These are phyloP conservation scores for Cyprinodon tularosa DNA, from an alignment of 2,113 vertebrate genomes.

Conservation along the genomic window DNA sequence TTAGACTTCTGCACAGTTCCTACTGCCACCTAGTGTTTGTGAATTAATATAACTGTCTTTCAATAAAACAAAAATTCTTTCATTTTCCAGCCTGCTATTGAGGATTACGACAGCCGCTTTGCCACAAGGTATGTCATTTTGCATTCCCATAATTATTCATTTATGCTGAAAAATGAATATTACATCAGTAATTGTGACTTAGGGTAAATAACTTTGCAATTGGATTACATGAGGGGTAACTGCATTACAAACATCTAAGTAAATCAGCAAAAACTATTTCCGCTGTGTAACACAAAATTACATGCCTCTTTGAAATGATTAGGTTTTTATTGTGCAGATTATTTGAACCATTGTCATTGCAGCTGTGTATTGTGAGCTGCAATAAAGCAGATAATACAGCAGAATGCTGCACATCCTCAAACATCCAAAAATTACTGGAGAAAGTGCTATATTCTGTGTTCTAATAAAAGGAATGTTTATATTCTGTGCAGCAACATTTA, in stretches of 20 bases:
- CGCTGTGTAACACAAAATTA: neutral
- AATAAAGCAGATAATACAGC: neutral
- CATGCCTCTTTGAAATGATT: neutral
- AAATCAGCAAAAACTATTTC: neutral
- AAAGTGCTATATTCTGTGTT: no score
- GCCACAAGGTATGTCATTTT: conserved; percentile 91
- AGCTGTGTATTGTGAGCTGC: neutral
- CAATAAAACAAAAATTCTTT: conserved; percentile 2
- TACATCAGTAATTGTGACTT: neutral
- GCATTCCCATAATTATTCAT: conserved; percentile 10
- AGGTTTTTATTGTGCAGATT: neutral
- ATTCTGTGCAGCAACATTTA: neutral
- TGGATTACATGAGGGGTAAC: neutral
- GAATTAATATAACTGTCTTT: neutral
- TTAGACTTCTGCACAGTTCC: neutral
- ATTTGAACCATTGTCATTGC: neutral
- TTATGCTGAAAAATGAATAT: conserved; percentile 10
- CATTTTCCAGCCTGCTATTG: conserved; percentile 83
- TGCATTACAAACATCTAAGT: neutral
- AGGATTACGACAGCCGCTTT: conserved; percentile 91
- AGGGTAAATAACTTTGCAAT: conserved; percentile 3
- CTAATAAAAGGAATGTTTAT: neutral
- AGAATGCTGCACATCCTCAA: no score
- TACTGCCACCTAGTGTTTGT: conserved; percentile 71
- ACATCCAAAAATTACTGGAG: neutral